Evolutionary conservation across 2,888 invertebrate species (phyloP).

Genomic region (Anthrax anthrax): DNA sequence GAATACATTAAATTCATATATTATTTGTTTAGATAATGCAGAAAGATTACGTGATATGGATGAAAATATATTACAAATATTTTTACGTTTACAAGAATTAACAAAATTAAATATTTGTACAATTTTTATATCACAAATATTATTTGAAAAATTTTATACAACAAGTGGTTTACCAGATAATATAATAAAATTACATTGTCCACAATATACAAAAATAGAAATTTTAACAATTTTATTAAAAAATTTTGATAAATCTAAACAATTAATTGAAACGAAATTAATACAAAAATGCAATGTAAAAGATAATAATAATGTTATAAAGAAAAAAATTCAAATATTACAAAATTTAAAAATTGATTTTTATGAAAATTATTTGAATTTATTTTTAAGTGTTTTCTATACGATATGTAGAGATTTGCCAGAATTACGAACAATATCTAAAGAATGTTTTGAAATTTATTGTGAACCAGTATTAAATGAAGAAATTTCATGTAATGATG

Average conservation of each 20-base stretch:
- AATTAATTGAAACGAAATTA: conserved; percentile 26
- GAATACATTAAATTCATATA: conserved; percentile 35
- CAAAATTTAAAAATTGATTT: conserved; percentile 33
- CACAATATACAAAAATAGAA: conserved; percentile 68
- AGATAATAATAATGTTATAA: background rate
- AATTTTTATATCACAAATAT: conserved; percentile 60
- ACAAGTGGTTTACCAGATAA: conserved; percentile 54
- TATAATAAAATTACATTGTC: conserved; percentile 61
- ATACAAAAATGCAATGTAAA: conserved; percentile 24
- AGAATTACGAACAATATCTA: conserved; percentile 70
- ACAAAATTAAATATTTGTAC: conserved; percentile 56
- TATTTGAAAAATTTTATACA: conserved; percentile 64
- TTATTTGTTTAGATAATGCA: conserved; percentile 66
- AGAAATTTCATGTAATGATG: conserved; percentile 47
- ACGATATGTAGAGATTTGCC: conserved; percentile 71
- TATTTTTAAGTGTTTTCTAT: conserved; percentile 73
- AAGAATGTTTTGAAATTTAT: conserved; percentile 59
- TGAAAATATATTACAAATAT: conserved; percentile 52
- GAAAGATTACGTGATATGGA: conserved; percentile 66
- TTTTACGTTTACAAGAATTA: conserved; percentile 60
- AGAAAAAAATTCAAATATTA: conserved; percentile 16
- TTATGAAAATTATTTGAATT: conserved; percentile 64
- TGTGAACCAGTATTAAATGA: conserved; percentile 60
- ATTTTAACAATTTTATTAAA: conserved; percentile 37
- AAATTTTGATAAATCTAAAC: conserved; percentile 21